Base-by-base conservation (phyloP, 2,797 vertebrate genomes). In the Aulostomus chinensis region DNA sequence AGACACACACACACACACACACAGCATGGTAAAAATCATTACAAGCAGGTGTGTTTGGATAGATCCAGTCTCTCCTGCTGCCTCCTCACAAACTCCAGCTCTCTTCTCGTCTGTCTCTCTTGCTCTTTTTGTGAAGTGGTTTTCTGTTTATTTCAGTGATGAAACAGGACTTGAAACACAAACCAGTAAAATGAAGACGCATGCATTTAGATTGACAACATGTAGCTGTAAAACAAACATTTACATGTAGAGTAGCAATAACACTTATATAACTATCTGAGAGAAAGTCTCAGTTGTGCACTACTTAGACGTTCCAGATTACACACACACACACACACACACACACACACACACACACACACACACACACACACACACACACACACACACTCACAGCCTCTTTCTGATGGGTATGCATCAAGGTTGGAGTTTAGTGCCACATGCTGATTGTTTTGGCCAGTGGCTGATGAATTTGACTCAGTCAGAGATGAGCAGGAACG, bases 1-100 rank as follows among this genome's bases (percentile, higher is more conserved):
- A 13, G 47, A n/a, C n/a, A n/a, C 13, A 14, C 12, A 31, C 33
- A 31, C 30, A 47, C 18, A 30, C 4, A 42, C 4, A 33, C 1
- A 36, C 4, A 13, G 47, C 33, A 48, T 25, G 40, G 37, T 51
- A 20, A 68, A 74, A 73, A 63, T 71, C 57, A 69, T 78, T 60
- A 68, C 42, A 68, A 56, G 51, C 71, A 80, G 72, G 58, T 76
- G 71, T 80, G 71, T 70, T 73, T 66, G 22, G 55, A 75, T 34
- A 37, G 37, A 68, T 72, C 54, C 21, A 35, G 67, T 72, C 74
- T 67, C 61, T 55, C 25, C 32, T 8, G 11, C 34, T 45, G 22
- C 22, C 43, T 41, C 14, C 43, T 29, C 28, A 54, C 17, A 54
- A 61, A 45, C 22, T 43, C 34, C 0, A 1, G 1, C 26, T 34